Percentiles rank a stretch among this genome's conserved stretches.
phyloP scores from a whole-genome alignment of 2,113 vertebrate species.

The Atherinomorus stipes region DNA sequence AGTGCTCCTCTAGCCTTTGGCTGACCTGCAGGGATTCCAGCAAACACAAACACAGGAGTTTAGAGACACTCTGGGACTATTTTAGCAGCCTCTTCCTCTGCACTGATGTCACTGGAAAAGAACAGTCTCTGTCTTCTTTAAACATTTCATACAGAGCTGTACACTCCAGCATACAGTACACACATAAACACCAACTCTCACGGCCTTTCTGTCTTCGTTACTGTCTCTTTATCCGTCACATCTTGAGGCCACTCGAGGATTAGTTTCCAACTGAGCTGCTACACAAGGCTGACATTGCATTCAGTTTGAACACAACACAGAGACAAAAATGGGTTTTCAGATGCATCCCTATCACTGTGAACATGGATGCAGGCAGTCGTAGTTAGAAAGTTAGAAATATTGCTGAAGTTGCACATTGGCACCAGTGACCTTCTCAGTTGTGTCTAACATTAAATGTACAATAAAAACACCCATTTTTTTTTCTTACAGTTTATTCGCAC shows the following conservation, averaged over 20 bases:
- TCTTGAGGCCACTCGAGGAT: neutral
- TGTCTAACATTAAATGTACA: too few relatives aligned
- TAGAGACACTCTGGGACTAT: conserved; percentile 32
- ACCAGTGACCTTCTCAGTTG: too few relatives aligned
- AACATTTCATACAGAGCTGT: conserved; percentile 32
- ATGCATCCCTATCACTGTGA: neutral
- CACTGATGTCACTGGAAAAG: conserved; percentile 51
- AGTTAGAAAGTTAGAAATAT: too few relatives aligned
- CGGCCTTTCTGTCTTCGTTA: neutral
- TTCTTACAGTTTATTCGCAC: too few relatives aligned
- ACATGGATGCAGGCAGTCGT: neutral
- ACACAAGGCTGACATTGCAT: neutral
- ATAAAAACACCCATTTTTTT: too few relatives aligned
- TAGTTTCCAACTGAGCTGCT: conserved; percentile 7
- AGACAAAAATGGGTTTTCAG: neutral
- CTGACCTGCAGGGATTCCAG: conserved; percentile 53
- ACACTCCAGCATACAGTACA: conserved; percentile 26
- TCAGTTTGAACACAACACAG: neutral
- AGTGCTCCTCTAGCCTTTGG: conserved; percentile 58
- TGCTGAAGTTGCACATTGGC: too few relatives aligned
- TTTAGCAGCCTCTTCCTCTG: conserved; percentile 41
- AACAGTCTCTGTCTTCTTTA: conserved; percentile 47
- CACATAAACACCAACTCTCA: conserved; percentile 27
- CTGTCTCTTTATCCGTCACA: conserved; percentile 22
- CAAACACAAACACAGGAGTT: conserved; percentile 19